phyloP scores from a whole-genome alignment of 2,888 invertebrate genomes.

The Pelosia muscerda region DNA sequence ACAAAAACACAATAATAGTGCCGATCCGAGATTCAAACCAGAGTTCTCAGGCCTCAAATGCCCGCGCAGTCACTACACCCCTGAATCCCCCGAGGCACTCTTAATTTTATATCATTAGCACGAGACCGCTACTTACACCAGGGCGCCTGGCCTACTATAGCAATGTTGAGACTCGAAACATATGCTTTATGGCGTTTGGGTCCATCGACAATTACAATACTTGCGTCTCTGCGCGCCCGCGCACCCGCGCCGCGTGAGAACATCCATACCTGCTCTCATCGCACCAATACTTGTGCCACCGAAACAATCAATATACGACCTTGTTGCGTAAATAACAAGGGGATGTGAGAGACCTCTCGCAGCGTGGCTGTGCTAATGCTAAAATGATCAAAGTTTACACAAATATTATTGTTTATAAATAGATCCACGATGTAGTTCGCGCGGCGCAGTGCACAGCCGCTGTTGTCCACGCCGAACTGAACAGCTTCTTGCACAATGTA shows the following conservation, averaged over 20 bases:
- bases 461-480: background rate
- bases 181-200: constrained; percentile 62
- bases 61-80: background rate
- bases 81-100: background rate
- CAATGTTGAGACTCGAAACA: constrained; percentile 61
- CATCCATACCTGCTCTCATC: constrained; percentile 50
- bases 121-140: constrained; percentile 24
- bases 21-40: background rate
- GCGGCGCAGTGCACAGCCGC: no score
- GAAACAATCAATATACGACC: constrained; percentile 19
- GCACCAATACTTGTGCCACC: constrained; percentile 2
- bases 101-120: background rate
- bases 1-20: background rate
- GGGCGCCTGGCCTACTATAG: constrained; percentile 26
- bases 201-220: constrained; percentile 68
- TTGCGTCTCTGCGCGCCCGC: constrained; percentile 43
- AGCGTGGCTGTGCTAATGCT: constrained; percentile 33
- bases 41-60: background rate
- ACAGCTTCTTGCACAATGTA: background rate
- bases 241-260: constrained; percentile 56
- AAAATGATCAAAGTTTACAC: constrained; percentile 60
- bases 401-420: constrained; percentile 67
- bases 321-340: constrained; percentile 13
- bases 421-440: constrained; percentile 51
- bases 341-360: background rate